A percentile compares a stretch with the other conserved stretches of the same genome.
Conservation (phyloP, 1,140 invertebrate genomes). For the Radopholus similis region DNA sequence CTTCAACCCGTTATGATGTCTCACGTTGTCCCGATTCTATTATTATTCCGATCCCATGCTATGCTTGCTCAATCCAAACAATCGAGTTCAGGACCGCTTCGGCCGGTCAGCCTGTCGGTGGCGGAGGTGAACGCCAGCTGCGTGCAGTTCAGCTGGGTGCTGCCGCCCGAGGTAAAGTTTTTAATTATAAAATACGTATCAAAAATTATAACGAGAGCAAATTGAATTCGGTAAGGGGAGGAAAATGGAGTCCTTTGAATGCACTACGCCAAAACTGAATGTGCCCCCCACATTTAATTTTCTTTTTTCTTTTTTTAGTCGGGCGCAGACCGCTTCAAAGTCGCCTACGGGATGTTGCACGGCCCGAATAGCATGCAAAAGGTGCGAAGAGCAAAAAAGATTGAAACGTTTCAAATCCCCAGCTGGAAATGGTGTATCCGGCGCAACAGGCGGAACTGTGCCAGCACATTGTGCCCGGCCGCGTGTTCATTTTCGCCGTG, state of each 20-base stretch:
- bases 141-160: constrained; percentile 37
- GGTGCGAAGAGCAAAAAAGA: neutral
- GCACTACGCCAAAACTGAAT: no score
- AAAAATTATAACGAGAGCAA: no score
- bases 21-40: neutral
- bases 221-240: no score
- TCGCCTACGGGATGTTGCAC: constrained; percentile 45
- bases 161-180: constrained; percentile 39
- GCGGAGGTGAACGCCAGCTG: constrained; percentile 42
- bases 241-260: no score
- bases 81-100: constrained; percentile 47
- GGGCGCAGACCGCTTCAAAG: constrained; percentile 47
- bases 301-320: no score
- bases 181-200: no score
- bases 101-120: constrained; percentile 34
- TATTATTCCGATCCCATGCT: no score
- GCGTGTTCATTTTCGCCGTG: constrained; percentile 47
- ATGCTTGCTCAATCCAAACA: no score
- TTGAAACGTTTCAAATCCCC: neutral
- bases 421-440: constrained; percentile 36
- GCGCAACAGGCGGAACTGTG: constrained; percentile 32
- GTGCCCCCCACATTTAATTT: no score
- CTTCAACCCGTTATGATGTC: no score
- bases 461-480: constrained; percentile 25
- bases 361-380: constrained; percentile 28